These are phyloP conservation scores for Chelonus insularis DNA, from an alignment of 1,140 invertebrate genomes.

Conservation along the genomic window DNA sequence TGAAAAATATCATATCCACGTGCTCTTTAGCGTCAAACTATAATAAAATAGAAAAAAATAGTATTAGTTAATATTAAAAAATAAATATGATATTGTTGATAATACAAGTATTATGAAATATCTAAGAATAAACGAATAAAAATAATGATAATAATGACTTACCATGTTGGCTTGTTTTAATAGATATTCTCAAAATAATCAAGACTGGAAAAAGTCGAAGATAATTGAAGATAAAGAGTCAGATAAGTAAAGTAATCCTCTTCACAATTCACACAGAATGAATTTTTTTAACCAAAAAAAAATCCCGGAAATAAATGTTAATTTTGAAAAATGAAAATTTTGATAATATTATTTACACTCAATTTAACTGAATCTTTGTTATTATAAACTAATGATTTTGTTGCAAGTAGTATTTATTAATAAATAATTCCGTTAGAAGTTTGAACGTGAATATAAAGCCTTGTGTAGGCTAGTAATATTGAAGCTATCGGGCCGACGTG, in stretches of 20 bases:
- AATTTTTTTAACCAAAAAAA: no score
- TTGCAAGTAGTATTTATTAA: neutral
- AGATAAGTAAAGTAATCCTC: no score
- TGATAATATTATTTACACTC: no score
- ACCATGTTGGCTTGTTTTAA: neutral
- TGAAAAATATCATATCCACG: neutral
- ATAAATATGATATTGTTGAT: neutral
- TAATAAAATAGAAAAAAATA: neutral
- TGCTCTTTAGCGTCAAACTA: neutral
- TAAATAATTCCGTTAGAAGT: neutral
- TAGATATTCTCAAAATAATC: neutral
- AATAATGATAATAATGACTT: slow-evolving; percentile 2
- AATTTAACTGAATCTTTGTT: neutral
- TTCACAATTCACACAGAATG: no score
- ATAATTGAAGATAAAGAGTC: no score
- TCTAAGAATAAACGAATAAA: neutral
- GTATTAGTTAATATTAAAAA: neutral
- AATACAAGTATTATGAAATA: neutral
- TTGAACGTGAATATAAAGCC: neutral
- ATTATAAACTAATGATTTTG: neutral
- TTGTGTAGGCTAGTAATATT: neutral
- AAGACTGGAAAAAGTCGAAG: neutral
- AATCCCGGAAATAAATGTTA: no score
- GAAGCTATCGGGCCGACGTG: slow-evolving; percentile 36
- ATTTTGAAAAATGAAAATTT: no score